Percentiles rank a stretch among this genome's conserved stretches.
Conservation (phyloP, 2,888 invertebrate genomes). For the Tupiocoris notatus region DNA sequence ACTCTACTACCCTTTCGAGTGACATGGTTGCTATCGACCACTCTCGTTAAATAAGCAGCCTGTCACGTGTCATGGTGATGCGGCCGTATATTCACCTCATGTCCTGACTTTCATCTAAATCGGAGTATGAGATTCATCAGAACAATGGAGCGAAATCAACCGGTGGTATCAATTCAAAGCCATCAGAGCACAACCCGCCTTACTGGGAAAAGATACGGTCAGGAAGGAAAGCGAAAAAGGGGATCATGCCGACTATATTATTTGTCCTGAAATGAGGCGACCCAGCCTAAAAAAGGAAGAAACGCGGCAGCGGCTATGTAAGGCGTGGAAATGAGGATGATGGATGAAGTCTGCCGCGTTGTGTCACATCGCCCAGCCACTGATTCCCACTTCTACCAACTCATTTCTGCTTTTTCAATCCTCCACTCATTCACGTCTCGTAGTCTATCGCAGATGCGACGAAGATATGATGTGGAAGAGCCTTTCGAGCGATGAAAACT, state of each 20-base stretch:
- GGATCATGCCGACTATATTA: too few species aligned
- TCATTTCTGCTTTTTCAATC: neutral
- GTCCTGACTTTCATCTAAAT: too few species aligned
- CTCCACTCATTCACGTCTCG: neutral
- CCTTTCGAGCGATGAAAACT: neutral
- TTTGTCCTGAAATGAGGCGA: too few species aligned
- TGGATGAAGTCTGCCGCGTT: neutral
- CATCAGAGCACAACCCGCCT: neutral
- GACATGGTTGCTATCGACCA: too few species aligned
- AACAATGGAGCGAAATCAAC: neutral
- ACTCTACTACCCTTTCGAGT: too few species aligned
- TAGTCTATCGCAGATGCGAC: neutral
- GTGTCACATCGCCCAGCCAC: neutral
- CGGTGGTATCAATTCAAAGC: neutral
- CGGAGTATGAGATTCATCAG: too few species aligned
- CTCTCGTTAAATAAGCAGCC: too few species aligned
- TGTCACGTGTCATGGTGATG: too few species aligned
- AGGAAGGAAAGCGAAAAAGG: neutral
- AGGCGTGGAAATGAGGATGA: neutral
- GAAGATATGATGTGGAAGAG: neutral
- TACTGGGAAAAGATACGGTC: neutral
- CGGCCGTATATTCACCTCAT: too few species aligned
- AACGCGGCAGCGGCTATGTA: too few species aligned
- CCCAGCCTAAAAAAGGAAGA: too few species aligned
- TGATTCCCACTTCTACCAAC: neutral